Base-by-base conservation (phyloP, 2,797 vertebrate genomes). In the Sebastes umbrosus region DNA sequence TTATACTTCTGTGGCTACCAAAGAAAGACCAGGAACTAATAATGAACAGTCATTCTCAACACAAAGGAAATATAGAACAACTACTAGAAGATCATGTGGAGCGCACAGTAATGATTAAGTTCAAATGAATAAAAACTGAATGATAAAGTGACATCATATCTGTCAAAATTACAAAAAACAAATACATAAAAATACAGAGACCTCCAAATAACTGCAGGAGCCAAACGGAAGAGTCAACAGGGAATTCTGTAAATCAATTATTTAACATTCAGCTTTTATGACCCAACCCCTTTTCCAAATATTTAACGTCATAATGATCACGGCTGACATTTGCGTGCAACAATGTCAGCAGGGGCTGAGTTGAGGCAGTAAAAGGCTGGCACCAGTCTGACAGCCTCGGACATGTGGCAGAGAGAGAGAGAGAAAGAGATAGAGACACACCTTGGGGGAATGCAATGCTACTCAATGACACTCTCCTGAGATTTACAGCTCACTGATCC, bases 401-500 rank as follows among this genome's bases (percentile, higher is more conserved):
- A 57, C 34, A 46, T 59, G 55, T 0, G 0, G 36, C 54, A 32
- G 8, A 32, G 32, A 34, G 34, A 31, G 24, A 29, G 29, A 69
- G 39, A 43, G 14, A 43, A 1, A 43, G 39, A 43, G 14, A 43
- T 3, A 6, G 22, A 81, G 64, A 84, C 69, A 77, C 69, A 78
- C 86, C 77, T 77, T 66, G 6, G 43, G 78, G 78, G 32, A 60
- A 73, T 69, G 27, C 32, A 55, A 34, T 67, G 36, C 52, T 68
- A 66, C 52, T 69, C 58, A 43, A 5, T 64, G 36, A 66, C 24
- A 73, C 43, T 57, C 80, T 72, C 62, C 70, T 85, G 79, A 84
- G 84, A 81, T 77, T 82, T 68, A 84, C 68, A 83, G 84, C 57
- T 87, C 80, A 85, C 75, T 27, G 73, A 84, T 79, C 64, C 31